Base-by-base conservation (phyloP, 92 coral and sea anemone species). In the Blastomussa wellsi region DNA sequence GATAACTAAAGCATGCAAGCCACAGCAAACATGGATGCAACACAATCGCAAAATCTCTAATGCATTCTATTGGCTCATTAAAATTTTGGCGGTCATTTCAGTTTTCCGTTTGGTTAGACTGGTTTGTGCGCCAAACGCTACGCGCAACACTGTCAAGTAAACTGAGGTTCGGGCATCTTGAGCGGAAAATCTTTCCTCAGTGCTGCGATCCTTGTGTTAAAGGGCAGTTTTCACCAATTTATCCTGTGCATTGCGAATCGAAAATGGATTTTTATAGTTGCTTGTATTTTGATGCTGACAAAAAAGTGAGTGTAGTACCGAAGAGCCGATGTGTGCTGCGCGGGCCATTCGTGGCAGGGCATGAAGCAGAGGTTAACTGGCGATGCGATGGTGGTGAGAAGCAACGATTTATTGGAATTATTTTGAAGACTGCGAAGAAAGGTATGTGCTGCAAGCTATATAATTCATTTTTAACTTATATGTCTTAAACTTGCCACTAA, bases 331-430 rank as follows among this genome's bases (percentile, higher is more conserved):
- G 91, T 73, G 86, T 69, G 44, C 37, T 91, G 29, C 70, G 92
- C 36, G 94, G 91, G 24, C 87, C 92, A 22, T 91, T 91, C 49
- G 67, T 62, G 48, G 74, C 68, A 22, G 77, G 86, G 47, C 79
- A 32, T 31, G 93, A 91, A 51, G 91, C 83, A 32, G 91, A 90
- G 31, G 89, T 90, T 5, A 39, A 48, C 49, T 91, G 89, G 89
- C 44, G 62, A 73, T 64, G 76, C 14, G 32, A 48, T 48, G 48
- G 62, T 79, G 55, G 73, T 28, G 24, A 64, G n/a, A 79, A 64
- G 53, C 89, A 88, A 65, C 49, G 60, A 7, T 53, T 1, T 7
- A 16, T 53, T 53, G 60, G 60, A 16, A 19, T 7, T 19, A 53
- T 53, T 53, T 53, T 53, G n/a, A 53, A 53, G n/a, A 64, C 74